Evolutionary conservation across 2,797 vertebrate species (phyloP).

Genomic region (Iguana delicatissima): DNA sequence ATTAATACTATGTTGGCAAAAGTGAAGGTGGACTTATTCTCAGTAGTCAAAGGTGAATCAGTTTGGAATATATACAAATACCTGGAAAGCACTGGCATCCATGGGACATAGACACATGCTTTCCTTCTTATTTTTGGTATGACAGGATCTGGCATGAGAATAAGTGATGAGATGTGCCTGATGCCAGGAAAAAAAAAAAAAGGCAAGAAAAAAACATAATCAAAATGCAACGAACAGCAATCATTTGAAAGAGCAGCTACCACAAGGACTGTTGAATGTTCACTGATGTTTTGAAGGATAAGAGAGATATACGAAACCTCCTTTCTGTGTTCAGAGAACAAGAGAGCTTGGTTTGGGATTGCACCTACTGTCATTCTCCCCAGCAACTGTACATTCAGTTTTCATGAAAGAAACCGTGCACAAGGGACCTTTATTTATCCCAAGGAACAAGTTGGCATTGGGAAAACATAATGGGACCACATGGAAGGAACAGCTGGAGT

Average conservation of each 20-base stretch:
- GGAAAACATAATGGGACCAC: too few relatives aligned
- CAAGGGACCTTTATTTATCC: too few relatives aligned
- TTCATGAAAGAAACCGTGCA: background rate
- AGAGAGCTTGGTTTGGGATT: background rate
- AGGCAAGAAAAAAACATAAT: too few relatives aligned
- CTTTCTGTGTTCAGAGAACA: background rate
- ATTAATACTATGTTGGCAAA: constrained; percentile 1
- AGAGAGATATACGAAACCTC: background rate
- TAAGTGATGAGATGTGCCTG: background rate
- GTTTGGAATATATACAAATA: background rate
- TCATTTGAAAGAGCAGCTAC: background rate
- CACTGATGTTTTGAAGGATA: background rate
- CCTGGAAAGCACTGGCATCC: background rate
- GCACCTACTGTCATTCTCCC: background rate
- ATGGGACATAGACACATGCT: background rate
- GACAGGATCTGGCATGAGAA: too few relatives aligned
- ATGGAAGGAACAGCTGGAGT: too few relatives aligned
- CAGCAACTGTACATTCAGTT: too few relatives aligned
- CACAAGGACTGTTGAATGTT: background rate
- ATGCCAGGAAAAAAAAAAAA: too few relatives aligned
- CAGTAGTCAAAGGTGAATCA: constrained; percentile 11
- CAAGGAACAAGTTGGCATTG: too few relatives aligned
- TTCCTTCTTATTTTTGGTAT: background rate
- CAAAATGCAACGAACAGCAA: background rate
- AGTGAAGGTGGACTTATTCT: background rate